Conservation (phyloP, 2,888 invertebrate species). For the Polydrusus tereticollis region DNA sequence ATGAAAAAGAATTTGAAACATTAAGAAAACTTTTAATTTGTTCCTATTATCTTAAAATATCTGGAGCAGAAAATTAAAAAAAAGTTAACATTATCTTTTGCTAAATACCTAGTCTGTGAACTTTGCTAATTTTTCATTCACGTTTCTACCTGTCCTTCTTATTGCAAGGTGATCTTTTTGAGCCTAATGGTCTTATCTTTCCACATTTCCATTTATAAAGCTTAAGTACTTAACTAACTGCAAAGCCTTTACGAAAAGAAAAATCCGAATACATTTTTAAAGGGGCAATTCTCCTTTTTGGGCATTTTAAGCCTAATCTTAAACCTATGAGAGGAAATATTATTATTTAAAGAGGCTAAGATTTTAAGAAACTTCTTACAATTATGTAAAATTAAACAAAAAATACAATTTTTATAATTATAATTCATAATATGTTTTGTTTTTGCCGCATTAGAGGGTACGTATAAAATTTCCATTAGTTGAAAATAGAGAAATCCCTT, state of each 20-base stretch:
- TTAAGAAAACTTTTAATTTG: too few relatives aligned
- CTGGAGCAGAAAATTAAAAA: too few relatives aligned
- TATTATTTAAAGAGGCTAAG: too few relatives aligned
- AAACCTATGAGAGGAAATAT: background rate
- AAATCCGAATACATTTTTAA: background rate
- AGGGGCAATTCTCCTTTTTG: background rate
- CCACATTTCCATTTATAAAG: background rate
- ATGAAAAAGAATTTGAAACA: too few relatives aligned
- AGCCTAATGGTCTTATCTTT: background rate
- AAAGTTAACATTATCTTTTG: background rate
- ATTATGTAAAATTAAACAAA: too few relatives aligned
- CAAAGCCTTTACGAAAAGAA: background rate
- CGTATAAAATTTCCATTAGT: background rate
- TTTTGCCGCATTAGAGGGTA: background rate
- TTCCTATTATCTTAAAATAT: too few relatives aligned
- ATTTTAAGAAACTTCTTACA: too few relatives aligned
- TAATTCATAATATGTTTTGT: background rate
- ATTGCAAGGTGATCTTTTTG: background rate
- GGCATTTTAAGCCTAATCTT: background rate
- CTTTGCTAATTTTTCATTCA: background rate
- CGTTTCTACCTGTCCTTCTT: background rate
- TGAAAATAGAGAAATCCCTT: background rate
- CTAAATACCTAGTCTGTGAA: background rate
- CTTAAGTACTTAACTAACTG: background rate
- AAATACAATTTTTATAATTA: background rate